Evolutionary conservation across 2,888 invertebrate species (phyloP).

Genomic region (Sthenelais limicola): DNA sequence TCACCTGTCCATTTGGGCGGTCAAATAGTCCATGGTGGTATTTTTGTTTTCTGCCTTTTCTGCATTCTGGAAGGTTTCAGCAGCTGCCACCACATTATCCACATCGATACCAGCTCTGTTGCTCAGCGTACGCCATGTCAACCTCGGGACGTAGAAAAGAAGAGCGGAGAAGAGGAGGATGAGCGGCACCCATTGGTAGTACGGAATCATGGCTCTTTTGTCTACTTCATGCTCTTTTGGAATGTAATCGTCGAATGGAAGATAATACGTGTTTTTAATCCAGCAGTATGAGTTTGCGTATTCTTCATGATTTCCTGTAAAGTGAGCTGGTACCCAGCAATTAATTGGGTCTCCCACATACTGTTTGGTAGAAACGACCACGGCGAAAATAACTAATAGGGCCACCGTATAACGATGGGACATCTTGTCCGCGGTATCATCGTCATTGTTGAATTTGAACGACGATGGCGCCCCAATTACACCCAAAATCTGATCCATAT

Average conservation of each 20-base stretch:
- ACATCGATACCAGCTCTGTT: slow-evolving; percentile 54
- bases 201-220: slow-evolving; percentile 54
- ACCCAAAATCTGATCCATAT: slow-evolving; percentile 54
- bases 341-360: slow-evolving; percentile 55
- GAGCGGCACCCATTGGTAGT: slow-evolving; percentile 58
- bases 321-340: slow-evolving; percentile 57
- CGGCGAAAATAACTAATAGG: slow-evolving; percentile 52
- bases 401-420: slow-evolving; percentile 52
- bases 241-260: slow-evolving; percentile 55
- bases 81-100: slow-evolving; percentile 55
- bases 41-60: slow-evolving; percentile 51
- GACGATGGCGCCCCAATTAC: slow-evolving; percentile 49
- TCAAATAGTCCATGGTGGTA: slow-evolving; percentile 52
- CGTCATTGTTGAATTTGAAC: slow-evolving; percentile 53
- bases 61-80: slow-evolving; percentile 54
- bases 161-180: slow-evolving; percentile 54
- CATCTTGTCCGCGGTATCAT: slow-evolving; percentile 53
- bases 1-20: slow-evolving; percentile 55
- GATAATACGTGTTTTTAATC: slow-evolving; percentile 57
- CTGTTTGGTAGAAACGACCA: slow-evolving; percentile 54
- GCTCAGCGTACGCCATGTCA: slow-evolving; percentile 52
- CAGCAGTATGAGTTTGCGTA: slow-evolving; percentile 58
- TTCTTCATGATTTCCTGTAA: slow-evolving; percentile 53
- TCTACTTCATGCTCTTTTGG: slow-evolving; percentile 55
- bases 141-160: slow-evolving; percentile 50